These are phyloP conservation scores for Albula glossodonta DNA, from an alignment of 2,113 vertebrate genomes.

Conservation along the genomic window DNA sequence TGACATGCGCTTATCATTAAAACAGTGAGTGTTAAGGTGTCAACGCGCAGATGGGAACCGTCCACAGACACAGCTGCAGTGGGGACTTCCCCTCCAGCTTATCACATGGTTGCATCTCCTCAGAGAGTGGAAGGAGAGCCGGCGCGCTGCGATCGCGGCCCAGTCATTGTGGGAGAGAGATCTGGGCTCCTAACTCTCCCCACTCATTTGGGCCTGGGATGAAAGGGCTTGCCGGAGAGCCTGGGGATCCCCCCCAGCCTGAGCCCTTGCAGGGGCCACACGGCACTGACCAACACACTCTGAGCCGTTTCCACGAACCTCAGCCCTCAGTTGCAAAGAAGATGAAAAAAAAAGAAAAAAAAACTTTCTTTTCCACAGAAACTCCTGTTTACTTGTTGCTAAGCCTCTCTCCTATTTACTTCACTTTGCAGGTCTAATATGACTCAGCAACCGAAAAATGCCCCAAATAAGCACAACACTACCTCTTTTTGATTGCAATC, in stretches of 20 bases:
- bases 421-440: slow-evolving; percentile 40
- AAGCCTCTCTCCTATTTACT: slow-evolving; percentile 39
- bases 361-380: slow-evolving; percentile 41
- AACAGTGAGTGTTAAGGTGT: slow-evolving; percentile 9
- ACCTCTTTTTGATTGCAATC: slow-evolving; percentile 3
- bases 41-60: not conserved
- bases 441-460: slow-evolving; percentile 48
- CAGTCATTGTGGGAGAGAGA: slow-evolving; percentile 50
- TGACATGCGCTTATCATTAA: not conserved
- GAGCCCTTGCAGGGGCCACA: slow-evolving; percentile 19
- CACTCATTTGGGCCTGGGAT: slow-evolving; percentile 24
- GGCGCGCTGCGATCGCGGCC: slow-evolving; percentile 34
- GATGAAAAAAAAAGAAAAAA: slow-evolving; percentile 18
- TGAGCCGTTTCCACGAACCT: slow-evolving; percentile 26
- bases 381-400: slow-evolving; percentile 41
- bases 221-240: not conserved
- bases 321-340: slow-evolving; percentile 16
- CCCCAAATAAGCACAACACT: slow-evolving; percentile 36
- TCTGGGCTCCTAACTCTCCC: slow-evolving; percentile 47
- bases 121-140: slow-evolving; percentile 24
- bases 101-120: not conserved
- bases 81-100: slow-evolving; percentile 14
- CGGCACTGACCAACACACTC: slow-evolving; percentile 15
- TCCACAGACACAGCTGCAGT: not conserved
- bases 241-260: slow-evolving; percentile 38